These are phyloP conservation scores for Trilocha varians DNA, from an alignment of 2,888 invertebrate genomes.

Conservation along the genomic window DNA sequence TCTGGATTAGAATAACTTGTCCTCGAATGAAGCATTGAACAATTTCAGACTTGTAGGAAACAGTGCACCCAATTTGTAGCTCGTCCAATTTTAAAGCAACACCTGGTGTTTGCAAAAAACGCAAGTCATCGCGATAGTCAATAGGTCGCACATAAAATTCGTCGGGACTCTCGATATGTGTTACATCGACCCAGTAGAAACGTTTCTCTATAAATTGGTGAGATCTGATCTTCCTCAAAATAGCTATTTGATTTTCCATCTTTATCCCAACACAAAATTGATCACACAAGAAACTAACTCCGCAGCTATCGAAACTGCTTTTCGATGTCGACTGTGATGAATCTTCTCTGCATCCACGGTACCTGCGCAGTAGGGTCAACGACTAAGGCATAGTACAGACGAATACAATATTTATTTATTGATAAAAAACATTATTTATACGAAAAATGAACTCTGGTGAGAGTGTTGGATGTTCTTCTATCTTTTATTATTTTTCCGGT, in stretches of 20 bases:
- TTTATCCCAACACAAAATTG: neutral
- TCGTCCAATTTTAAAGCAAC: neutral
- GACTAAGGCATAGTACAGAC: neutral
- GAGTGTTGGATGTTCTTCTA: no score
- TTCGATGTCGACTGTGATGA: neutral
- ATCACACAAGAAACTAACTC: neutral
- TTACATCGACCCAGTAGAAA: slow-evolving; percentile 19
- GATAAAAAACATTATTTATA: neutral
- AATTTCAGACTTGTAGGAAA: slow-evolving; percentile 11
- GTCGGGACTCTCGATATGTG: slow-evolving; percentile 19
- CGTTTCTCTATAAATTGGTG: neutral
- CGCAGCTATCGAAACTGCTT: neutral
- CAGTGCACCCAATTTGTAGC: neutral
- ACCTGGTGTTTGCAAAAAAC: neutral
- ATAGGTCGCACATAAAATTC: slow-evolving; percentile 21
- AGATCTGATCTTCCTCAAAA: neutral
- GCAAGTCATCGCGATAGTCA: slow-evolving; percentile 13
- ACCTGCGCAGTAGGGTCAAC: neutral
- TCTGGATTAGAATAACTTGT: slow-evolving; percentile 9
- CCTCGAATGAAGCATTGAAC: slow-evolving; percentile 12
- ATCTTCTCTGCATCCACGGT: neutral
- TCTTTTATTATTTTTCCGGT: no score
- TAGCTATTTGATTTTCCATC: neutral
- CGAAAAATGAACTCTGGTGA: no score
- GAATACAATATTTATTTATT: neutral